Percentiles rank a stretch among this genome's conserved stretches.
Conservation (phyloP, 2,888 invertebrate species). For the Tribolium freemani region DNA sequence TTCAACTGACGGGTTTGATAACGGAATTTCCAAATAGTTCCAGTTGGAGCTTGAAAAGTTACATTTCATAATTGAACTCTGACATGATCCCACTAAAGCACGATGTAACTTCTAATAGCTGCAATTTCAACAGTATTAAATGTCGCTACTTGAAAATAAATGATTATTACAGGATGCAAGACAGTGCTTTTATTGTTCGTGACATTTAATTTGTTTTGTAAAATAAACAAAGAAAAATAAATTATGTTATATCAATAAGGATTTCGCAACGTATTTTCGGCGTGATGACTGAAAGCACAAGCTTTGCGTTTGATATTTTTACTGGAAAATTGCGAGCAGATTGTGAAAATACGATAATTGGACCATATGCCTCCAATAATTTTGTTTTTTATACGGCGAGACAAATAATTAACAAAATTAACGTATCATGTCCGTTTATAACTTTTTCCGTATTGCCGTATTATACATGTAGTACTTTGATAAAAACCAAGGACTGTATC, state of each 20-base stretch:
- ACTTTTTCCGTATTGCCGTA: not conserved
- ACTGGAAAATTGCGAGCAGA: too few species aligned
- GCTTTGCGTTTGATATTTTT: not conserved
- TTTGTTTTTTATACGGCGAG: not conserved
- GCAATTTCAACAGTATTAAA: not conserved
- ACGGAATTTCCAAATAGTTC: not conserved
- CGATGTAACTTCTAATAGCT: not conserved
- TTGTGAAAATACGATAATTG: too few species aligned
- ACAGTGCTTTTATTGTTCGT: not conserved
- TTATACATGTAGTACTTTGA: too few species aligned
- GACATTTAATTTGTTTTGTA: not conserved
- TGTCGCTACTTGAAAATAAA: not conserved
- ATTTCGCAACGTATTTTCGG: not conserved
- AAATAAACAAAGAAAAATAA: not conserved
- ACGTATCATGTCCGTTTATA: not conserved
- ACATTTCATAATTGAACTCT: not conserved
- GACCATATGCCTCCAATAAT: not conserved
- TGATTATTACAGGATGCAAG: not conserved
- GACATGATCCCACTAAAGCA: not conserved
- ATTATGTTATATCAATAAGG: not conserved
- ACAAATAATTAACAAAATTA: not conserved
- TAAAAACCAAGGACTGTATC: not conserved
- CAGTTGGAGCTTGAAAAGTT: not conserved
- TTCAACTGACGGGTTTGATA: not conserved
- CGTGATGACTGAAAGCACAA: not conserved